These are phyloP conservation scores for Eurytoma californica DNA, from an alignment of 2,888 invertebrate species.

Conservation along the genomic window DNA sequence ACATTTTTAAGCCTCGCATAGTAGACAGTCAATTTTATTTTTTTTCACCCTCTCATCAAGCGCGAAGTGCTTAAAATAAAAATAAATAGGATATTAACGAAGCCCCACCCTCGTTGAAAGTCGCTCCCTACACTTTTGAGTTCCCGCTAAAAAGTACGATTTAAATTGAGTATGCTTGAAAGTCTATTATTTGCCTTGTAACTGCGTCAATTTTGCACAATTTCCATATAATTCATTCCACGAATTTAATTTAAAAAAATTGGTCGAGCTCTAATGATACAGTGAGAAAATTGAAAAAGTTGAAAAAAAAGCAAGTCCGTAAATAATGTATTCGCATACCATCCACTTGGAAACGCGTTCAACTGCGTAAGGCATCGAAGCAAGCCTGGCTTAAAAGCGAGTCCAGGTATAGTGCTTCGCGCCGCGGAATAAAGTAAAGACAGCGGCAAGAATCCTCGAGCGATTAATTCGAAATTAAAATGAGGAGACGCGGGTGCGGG, in stretches of 20 bases:
- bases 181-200: no score
- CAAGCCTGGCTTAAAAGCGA: neutral
- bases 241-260: no score
- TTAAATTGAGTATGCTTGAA: no score
- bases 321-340: no score
- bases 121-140: neutral
- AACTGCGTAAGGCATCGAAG: no score
- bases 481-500: slow-evolving; percentile 54
- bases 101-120: slow-evolving; percentile 20
- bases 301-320: no score
- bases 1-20: slow-evolving; percentile 27
- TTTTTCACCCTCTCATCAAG: slow-evolving; percentile 14
- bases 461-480: slow-evolving; percentile 63
- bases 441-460: slow-evolving; percentile 48
- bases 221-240: no score
- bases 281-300: no score
- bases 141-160: neutral
- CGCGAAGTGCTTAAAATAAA: slow-evolving; percentile 49
- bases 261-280: no score
- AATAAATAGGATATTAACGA: slow-evolving; percentile 54
- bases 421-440: neutral
- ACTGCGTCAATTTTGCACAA: no score
- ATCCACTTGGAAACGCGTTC: no score
- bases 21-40: slow-evolving; percentile 9
- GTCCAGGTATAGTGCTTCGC: neutral